These are phyloP conservation scores for Hipposideros larvatus DNA, from an alignment of 2,797 vertebrate species.

Conservation along the genomic window DNA sequence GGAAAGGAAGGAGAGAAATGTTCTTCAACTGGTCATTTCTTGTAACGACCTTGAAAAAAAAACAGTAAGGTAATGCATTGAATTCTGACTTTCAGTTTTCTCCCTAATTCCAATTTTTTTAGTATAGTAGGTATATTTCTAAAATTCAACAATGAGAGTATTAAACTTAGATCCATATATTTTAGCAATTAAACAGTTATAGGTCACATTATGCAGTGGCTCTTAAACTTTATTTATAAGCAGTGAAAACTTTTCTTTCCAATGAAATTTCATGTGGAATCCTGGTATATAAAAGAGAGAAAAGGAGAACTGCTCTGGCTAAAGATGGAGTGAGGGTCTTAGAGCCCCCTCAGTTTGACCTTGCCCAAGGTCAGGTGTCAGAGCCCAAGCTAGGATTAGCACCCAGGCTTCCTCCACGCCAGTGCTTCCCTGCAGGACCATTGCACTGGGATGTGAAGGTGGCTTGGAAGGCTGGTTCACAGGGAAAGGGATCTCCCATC, in stretches of 20 bases:
- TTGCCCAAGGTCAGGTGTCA: background rate
- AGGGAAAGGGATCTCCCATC: background rate
- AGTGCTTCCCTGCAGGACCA: background rate
- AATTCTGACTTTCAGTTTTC: background rate
- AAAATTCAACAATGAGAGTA: background rate
- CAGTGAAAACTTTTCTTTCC: slow-evolving; percentile 30
- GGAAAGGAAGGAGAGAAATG: background rate
- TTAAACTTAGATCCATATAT: background rate
- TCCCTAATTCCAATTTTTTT: background rate
- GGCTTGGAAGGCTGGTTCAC: background rate
- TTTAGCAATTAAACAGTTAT: slow-evolving; percentile 18
- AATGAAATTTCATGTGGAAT: background rate
- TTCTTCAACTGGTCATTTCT: slow-evolving; percentile 2
- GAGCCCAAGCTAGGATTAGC: background rate
- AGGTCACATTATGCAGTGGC: background rate
- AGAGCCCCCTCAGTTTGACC: background rate
- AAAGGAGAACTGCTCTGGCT: background rate
- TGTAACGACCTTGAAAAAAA: background rate
- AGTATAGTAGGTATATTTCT: slow-evolving; percentile 28
- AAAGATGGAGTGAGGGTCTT: background rate
- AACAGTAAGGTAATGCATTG: background rate
- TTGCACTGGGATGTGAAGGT: background rate
- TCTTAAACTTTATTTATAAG: slow-evolving; percentile 20
- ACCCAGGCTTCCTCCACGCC: background rate
- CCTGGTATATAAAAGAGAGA: background rate